These are phyloP conservation scores for Neodiprion fabricii DNA, from an alignment of 1,140 invertebrate genomes.

Conservation along the genomic window DNA sequence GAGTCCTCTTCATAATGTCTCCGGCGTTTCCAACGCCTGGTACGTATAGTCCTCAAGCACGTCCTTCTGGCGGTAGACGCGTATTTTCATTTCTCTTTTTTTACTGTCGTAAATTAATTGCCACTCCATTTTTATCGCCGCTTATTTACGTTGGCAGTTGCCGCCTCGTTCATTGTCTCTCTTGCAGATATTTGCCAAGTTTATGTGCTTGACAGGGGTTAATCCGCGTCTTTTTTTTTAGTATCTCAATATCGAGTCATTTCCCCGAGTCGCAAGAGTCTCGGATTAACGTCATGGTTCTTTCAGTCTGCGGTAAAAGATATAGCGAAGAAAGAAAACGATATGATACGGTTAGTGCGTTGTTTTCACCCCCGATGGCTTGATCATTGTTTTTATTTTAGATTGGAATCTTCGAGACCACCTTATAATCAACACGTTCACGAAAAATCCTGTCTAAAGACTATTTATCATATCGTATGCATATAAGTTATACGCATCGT, in stretches of 20 bases:
- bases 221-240: neutral
- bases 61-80: conserved; percentile 27
- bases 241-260: neutral
- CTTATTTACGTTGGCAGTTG: conserved; percentile 47
- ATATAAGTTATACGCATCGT: too few relatives aligned
- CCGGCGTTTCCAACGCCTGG: conserved; percentile 33
- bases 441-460: too few relatives aligned
- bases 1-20: conserved; percentile 39
- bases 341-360: too few relatives aligned
- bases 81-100: conserved; percentile 9
- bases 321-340: neutral
- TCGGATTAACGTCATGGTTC: neutral
- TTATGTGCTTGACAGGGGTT: neutral
- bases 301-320: neutral
- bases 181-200: too few relatives aligned
- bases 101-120: conserved; percentile 49
- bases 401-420: too few relatives aligned
- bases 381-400: too few relatives aligned
- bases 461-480: too few relatives aligned
- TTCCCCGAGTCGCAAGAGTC: neutral
- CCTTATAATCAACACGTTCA: too few relatives aligned
- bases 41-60: conserved; percentile 28
- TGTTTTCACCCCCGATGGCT: too few relatives aligned
- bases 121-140: conserved; percentile 49
- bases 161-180: conserved; percentile 40